Evolutionary conservation across 2,113 vertebrate genomes (phyloP), one percentile per base, ranked within the genome.

Genomic region (Apistogramma diplotaenia): DNA sequence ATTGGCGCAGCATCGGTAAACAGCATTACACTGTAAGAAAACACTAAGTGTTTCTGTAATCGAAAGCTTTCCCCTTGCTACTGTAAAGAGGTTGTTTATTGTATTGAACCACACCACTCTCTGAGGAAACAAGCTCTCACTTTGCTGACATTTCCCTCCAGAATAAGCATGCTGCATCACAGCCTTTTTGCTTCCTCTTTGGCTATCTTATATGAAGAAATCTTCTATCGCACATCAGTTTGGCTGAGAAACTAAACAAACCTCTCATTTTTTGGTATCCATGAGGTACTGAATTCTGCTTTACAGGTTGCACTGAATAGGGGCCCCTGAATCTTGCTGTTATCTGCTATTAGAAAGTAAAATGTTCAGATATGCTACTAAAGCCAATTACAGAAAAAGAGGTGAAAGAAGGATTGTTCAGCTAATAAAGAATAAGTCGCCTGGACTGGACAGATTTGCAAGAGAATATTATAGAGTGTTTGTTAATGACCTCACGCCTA

Each of bases 321-420:
- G 13, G 10, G 77, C n/a, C 58, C 19, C 43, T 82, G 62, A 23
- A 13, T 76, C 43, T 60, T 57, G 9, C 11, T n/a, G 31, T 51
- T 75, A 82, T 79, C 58, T 83, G 43, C n/a, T 65, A 43, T 65
- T 43, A 65, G 40, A 46, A 27, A 51, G 15, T 37, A 27, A 2
- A 80, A 67, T 59, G 9, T 31, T n/a, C n/a, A n/a, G n/a, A n/a
- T 8, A 33, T 33, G 33, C 8, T 33, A 33, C 7, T 33, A 8
- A 8, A 33, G 8, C 33, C 33, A 33, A 2, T 33, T 33, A 33
- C 33, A 33, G 33, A 33, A 33, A 33, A 33, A 33, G 33, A 33
- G 33, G 33, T 33, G 8, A 33, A 33, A 33, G 33, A 33, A 33
- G 8, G 33, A 33, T 33, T 33, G 33, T 33, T 33, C 33, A 8